These are phyloP conservation scores for Simalia tracyae DNA, from an alignment of 2,797 vertebrate species.

Conservation along the genomic window DNA sequence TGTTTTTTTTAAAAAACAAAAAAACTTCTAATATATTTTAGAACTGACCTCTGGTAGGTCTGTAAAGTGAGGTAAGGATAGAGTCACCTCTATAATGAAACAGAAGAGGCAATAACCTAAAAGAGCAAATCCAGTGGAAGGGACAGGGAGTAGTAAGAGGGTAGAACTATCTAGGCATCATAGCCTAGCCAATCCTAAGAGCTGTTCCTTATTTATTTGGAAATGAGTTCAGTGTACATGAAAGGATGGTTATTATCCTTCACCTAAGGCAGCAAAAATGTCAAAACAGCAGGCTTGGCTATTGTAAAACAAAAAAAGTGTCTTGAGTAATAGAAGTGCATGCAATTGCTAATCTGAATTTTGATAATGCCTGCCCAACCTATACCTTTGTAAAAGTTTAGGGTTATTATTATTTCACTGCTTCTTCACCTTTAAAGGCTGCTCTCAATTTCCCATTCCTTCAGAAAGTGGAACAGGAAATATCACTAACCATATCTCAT, in stretches of 20 bases:
- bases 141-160: too few relatives aligned
- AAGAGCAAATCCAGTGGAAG: too few relatives aligned
- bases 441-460: slow-evolving; percentile 6
- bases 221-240: background rate
- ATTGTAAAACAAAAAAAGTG: background rate
- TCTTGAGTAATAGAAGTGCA: background rate
- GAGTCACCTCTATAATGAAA: too few relatives aligned
- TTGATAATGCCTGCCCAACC: background rate
- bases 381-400: background rate
- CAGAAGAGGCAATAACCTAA: too few relatives aligned
- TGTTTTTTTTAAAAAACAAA: background rate
- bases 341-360: background rate
- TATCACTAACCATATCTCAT: slow-evolving; percentile 28
- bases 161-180: too few relatives aligned
- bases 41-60: background rate
- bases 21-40: background rate
- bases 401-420: background rate
- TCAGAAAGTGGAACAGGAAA: slow-evolving; percentile 21
- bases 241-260: background rate
- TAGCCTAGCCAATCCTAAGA: background rate
- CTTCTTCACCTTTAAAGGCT: background rate
- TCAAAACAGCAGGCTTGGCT: background rate
- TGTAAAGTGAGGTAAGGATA: too few relatives aligned
- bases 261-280: background rate
- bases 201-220: background rate